Percentiles rank a stretch among this genome's conserved stretches.
Conservation (phyloP, 2,888 invertebrate genomes). For the Chaitophorus viminalis region DNA sequence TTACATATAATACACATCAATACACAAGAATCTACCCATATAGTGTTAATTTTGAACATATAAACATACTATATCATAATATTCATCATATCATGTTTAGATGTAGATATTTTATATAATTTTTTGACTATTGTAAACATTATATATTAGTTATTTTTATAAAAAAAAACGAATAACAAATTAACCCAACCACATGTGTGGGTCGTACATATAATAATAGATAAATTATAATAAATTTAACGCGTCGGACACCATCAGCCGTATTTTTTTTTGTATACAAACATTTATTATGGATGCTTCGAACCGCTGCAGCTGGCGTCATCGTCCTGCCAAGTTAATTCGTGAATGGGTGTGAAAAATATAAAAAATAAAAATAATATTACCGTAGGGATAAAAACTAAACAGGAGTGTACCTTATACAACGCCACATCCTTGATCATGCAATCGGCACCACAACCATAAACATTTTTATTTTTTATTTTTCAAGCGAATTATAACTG, state of each 20-base stretch:
- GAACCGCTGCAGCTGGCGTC: neutral
- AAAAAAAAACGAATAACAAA: neutral
- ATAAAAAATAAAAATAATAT: too few relatives aligned
- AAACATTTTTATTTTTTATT: neutral
- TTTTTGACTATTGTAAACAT: too few relatives aligned
- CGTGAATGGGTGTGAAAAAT: neutral
- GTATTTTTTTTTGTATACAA: neutral
- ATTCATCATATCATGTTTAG: too few relatives aligned
- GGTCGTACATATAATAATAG: neutral
- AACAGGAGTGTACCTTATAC: neutral
- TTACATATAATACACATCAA: too few relatives aligned
- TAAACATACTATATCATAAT: too few relatives aligned
- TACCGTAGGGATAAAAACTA: neutral
- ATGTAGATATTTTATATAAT: too few relatives aligned
- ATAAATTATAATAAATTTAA: neutral
- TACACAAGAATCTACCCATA: too few relatives aligned
- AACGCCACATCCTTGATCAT: neutral
- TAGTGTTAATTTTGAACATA: too few relatives aligned
- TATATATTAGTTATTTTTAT: too few relatives aligned
- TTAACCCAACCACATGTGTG: neutral
- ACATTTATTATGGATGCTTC: neutral
- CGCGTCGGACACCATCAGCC: neutral
- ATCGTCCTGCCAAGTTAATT: neutral
- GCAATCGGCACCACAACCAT: neutral
- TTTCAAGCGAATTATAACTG: too few relatives aligned